These are phyloP conservation scores for Zeuzera pyrina DNA, from an alignment of 2,888 invertebrate genomes.

Conservation along the genomic window DNA sequence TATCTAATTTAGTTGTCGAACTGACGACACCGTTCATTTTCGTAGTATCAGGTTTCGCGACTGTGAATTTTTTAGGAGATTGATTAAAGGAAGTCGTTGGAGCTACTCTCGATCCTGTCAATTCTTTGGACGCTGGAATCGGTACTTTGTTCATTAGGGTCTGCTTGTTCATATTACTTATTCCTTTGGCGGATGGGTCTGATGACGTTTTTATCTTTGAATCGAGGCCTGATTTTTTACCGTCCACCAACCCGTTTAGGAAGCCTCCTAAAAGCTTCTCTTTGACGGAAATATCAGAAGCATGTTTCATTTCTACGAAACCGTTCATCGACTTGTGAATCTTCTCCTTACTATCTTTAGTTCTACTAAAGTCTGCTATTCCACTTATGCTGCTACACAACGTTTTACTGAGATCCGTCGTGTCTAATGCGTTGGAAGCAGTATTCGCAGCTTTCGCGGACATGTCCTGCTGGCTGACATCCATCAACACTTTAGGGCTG, in stretches of 20 bases:
- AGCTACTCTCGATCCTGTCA: conserved; percentile 34
- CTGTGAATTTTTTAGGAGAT: conserved; percentile 34
- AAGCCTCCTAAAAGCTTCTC: conserved; percentile 31
- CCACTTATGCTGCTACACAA: conserved; percentile 32
- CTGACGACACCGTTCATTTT: conserved; percentile 52
- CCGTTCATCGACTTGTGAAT: conserved; percentile 47
- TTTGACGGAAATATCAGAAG: conserved; percentile 33
- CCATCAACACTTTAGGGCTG: conserved; percentile 60
- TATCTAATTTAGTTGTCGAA: conserved; percentile 60
- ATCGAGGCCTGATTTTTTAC: conserved; percentile 36
- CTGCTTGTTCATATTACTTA: conserved; percentile 26
- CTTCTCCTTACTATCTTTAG: conserved; percentile 37
- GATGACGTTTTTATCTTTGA: conserved; percentile 28
- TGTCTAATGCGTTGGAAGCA: conserved; percentile 25
- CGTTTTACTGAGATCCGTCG: conserved; percentile 31
- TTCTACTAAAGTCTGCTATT: conserved; percentile 35
- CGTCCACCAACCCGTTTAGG: conserved; percentile 42
- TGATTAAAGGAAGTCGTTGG: conserved; percentile 34
- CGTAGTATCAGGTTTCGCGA: conserved; percentile 34
- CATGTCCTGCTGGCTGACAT: conserved; percentile 50
- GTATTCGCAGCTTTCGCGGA: conserved; percentile 27
- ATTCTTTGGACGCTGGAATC: conserved; percentile 37
- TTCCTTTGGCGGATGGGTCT: conserved; percentile 56
- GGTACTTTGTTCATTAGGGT: conserved; percentile 36
- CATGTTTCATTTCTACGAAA: conserved; percentile 46